Evolutionary conservation across 2,113 vertebrate genomes (phyloP), one percentile per base, ranked within the genome.

Genomic region (Malurus cyaneus): DNA sequence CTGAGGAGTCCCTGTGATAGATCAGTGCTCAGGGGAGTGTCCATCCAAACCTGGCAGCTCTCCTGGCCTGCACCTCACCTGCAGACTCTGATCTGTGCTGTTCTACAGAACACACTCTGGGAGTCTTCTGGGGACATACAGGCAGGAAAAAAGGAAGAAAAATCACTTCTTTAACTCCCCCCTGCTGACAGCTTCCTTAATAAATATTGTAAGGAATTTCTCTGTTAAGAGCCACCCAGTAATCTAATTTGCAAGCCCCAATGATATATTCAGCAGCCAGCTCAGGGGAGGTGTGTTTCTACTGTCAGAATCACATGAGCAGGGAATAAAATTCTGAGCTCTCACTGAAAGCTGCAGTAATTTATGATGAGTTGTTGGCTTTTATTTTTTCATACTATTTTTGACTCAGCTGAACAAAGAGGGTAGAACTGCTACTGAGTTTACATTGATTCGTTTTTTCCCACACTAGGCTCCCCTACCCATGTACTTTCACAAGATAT

Each of bases 241-340:
- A 89, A 97, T 94, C 50, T 91, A 77, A 83, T 82, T 91, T 89
- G 81, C 81, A 93, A 95, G 54, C 71, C 87, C 54, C 47, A 59
- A 46, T 93, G 88, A 94, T 92, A 77, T 89, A 94, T 91, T 92
- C 94, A 93, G 91, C 91, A 92, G 66, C 84, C 84, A 91, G 84
- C 85, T 94, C 89, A 56, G 8, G 54, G 87, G 70, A 94, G 78
- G 93, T 91, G 89, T 88, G 61, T 94, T 94, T 92, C 89, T 89
- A n/a, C 84, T 89, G 89, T 92, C 85, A 71, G 71, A 89, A 94
- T 77, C 81, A 73, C 71, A 87, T 77, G 79, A 91, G 42, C 70
- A 86, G 60, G 78, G 81, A 88, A 94, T 95, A 93, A 94, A 95
- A 94, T 73, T 80, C 50, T 66, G 59, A 89, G 67, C 71, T 91